phyloP scores from a whole-genome alignment of 2,113 vertebrate genomes.

The Tenrec ecaudatus region DNA sequence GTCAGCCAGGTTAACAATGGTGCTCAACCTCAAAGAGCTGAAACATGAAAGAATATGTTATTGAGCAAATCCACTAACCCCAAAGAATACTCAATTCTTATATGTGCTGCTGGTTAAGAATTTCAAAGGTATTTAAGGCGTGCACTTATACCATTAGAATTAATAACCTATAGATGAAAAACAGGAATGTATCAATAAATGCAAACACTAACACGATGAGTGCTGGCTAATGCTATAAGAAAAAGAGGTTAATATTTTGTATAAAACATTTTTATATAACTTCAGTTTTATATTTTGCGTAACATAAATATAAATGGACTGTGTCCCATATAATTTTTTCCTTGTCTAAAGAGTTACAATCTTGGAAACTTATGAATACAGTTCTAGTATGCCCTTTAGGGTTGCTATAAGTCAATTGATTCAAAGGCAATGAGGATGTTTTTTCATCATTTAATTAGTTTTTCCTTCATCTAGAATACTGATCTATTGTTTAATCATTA shows the following conservation, averaged over 20 bases:
- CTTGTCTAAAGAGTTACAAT: no score
- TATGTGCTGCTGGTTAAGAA: neutral
- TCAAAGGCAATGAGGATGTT: no score
- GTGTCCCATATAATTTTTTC: neutral
- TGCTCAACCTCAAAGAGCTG: neutral
- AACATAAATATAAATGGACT: neutral
- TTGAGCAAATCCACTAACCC: neutral
- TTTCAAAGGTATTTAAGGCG: neutral
- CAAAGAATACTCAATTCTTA: neutral
- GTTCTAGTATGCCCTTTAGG: no score
- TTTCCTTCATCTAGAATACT: neutral
- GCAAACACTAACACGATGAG: neutral
- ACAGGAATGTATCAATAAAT: neutral
- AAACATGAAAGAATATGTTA: neutral
- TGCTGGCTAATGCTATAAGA: neutral
- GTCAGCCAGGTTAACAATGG: neutral
- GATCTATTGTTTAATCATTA: neutral
- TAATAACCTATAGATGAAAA: neutral
- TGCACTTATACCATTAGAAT: neutral
- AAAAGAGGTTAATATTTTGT: neutral
- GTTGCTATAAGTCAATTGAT: no score
- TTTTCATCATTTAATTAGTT: neutral
- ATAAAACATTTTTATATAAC: neutral
- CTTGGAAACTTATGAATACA: no score
- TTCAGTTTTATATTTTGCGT: neutral